Percentiles rank a stretch among this genome's conserved stretches.
phyloP scores from a whole-genome alignment of 1,140 invertebrate genomes.

The Dolichoris vasculosae region DNA sequence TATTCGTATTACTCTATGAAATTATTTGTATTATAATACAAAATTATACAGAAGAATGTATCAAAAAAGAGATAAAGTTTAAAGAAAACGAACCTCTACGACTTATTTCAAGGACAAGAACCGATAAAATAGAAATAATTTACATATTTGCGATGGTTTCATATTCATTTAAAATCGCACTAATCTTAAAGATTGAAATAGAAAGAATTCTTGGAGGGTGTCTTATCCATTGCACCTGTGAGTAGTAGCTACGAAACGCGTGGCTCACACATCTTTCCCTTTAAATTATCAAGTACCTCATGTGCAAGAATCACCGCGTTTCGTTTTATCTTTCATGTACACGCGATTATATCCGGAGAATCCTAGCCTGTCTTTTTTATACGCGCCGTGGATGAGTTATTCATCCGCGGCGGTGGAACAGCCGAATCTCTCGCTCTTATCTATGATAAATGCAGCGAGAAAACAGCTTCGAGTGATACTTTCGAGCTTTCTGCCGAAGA shows the following conservation, averaged over 20 bases:
- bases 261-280: background rate
- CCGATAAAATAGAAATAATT: no score
- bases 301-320: background rate
- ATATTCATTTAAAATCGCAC: no score
- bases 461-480: conserved; percentile 19
- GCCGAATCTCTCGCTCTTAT: conserved; percentile 1
- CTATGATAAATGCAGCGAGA: conserved; percentile 1
- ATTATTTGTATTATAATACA: no score
- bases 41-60: no score
- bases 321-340: conserved; percentile 3
- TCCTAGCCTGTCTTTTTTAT: background rate
- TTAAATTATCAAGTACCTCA: background rate
- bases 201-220: background rate
- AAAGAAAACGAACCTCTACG: no score
- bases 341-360: background rate
- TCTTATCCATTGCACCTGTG: background rate
- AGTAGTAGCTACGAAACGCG: background rate
- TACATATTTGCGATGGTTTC: no score
- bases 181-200: background rate
- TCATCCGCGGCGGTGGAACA: background rate
- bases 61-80: no score
- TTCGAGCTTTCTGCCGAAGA: conserved; percentile 44
- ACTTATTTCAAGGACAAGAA: no score
- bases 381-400: conserved; percentile 23
- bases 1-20: no score